Evolutionary conservation across 1,140 invertebrate genomes (phyloP), one percentile per base, ranked within the genome.

Genomic region (Drosophila seguyi): DNA sequence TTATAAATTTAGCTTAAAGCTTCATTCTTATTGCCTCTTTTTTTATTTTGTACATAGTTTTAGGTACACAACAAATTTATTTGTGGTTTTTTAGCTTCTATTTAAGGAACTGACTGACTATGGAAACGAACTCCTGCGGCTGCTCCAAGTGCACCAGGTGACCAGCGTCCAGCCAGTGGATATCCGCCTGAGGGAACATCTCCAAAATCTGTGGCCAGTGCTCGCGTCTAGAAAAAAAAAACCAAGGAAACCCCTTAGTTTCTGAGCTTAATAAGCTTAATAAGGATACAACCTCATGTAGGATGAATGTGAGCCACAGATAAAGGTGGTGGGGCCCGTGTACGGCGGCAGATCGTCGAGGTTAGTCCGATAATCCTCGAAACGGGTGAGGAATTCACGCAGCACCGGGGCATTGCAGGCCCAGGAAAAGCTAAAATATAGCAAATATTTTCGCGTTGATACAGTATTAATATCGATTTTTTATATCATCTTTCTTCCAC

Each of bases 111-210:
- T 94, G 93, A 62, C 93, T 93, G 14, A 94, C 93, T 75, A 94
- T 77, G 72, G 94, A 93, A 11, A 98, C 87, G 93, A 99, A 99
- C 83, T 97, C 95, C 3, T 93, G 86, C 3, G 98, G 97, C 92
- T 98, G 96, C 73, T 99, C 98, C 56, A 97, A 95, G 90, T 99
- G 98, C 10, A 98, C 95, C 97, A 98, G 98, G 92, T 99, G 98
- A 7, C 97, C 97, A 20, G 98, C 71, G 36, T 95, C 93, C 47
- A 99, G 94, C 84, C 95, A 96, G 59, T 94, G 91, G 61, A 99
- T 94, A 71, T 95, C 93, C 0, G 96, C 95, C 8, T 94, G 93
- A 0, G 98, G 97, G 92, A 99, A 99, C 16, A 97, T 92, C 68
- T 95, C 93, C 81, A 94, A 93, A 55, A 98, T 97, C 47, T 93